Percentiles rank a stretch among this genome's conserved stretches.
Evolutionary conservation across 2,888 invertebrate genomes (phyloP).

Genomic region (Cephus rjabovi): DNA sequence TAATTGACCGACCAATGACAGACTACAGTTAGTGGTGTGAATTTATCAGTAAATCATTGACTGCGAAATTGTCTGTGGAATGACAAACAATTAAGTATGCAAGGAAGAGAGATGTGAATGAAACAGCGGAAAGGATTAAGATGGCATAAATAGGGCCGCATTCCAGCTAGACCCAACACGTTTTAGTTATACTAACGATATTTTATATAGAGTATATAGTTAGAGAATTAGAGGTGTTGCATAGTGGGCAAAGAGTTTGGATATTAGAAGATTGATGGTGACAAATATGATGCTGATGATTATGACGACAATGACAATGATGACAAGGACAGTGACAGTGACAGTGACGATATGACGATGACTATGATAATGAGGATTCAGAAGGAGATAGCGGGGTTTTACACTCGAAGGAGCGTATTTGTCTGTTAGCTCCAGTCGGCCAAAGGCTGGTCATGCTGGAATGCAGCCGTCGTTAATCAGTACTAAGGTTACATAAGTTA

Average conservation of each 20-base stretch:
- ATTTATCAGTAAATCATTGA: conserved; percentile 57
- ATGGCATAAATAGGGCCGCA: conserved; percentile 61
- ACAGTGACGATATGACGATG: not conserved
- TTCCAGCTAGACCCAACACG: conserved; percentile 65
- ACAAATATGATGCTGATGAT: conserved; percentile 12
- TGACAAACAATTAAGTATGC: conserved; percentile 38
- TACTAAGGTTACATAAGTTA: conserved; percentile 65
- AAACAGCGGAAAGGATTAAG: conserved; percentile 40
- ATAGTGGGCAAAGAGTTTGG: conserved; percentile 37
- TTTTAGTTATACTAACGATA: conserved; percentile 67
- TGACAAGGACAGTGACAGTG: not conserved
- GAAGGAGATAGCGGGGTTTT: conserved; percentile 48
- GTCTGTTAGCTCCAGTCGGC: conserved; percentile 67
- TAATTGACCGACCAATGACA: conserved; percentile 64
- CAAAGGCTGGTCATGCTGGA: conserved; percentile 66
- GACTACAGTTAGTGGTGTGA: conserved; percentile 61
- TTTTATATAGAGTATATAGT: conserved; percentile 67
- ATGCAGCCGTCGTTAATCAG: conserved; percentile 66
- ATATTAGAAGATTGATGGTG: conserved; percentile 25
- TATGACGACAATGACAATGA: conserved; percentile 1
- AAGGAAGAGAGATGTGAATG: conserved; percentile 21
- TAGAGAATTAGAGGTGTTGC: conserved; percentile 63
- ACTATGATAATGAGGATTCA: conserved; percentile 1
- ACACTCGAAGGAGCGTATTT: conserved; percentile 64
- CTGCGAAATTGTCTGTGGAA: conserved; percentile 46